Conservation (phyloP, 2,888 invertebrate genomes). For the Calliphora vomitoria region DNA sequence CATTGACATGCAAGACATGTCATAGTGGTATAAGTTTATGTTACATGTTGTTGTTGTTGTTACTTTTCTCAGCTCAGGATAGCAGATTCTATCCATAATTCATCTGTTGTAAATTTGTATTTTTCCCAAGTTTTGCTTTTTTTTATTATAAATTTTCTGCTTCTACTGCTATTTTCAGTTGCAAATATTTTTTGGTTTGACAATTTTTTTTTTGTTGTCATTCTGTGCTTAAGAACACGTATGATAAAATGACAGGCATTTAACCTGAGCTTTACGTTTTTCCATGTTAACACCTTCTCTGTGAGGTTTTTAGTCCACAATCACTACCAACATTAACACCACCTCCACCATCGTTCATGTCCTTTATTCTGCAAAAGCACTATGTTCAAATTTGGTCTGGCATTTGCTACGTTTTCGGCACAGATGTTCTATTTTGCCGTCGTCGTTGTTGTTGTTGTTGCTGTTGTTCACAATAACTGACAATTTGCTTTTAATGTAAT, state of each 20-base stretch:
- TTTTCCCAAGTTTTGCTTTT: background rate
- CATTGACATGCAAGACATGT: constrained; percentile 64
- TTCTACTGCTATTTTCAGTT: background rate
- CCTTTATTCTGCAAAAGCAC: background rate
- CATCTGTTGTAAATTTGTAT: background rate
- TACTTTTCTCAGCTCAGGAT: background rate
- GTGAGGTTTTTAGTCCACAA: background rate
- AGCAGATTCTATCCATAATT: constrained; percentile 30
- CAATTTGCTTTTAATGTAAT: constrained; percentile 18
- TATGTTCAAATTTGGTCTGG: background rate
- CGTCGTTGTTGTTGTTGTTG: background rate
- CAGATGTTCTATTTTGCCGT: background rate
- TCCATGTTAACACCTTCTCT: constrained; percentile 6
- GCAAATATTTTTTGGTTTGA: background rate
- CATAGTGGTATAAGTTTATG: constrained; percentile 37
- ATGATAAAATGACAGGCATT: constrained; percentile 50
- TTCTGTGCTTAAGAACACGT: constrained; percentile 26
- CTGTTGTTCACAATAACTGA: background rate
- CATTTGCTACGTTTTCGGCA: background rate
- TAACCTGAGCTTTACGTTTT: constrained; percentile 38
- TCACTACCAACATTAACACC: background rate
- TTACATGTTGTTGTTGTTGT: constrained; percentile 1
- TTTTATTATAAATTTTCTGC: background rate
- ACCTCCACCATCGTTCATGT: background rate
- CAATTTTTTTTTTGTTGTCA: background rate